These are phyloP conservation scores for Sciaenops ocellatus DNA, from an alignment of 2,797 vertebrate species.

Conservation along the genomic window DNA sequence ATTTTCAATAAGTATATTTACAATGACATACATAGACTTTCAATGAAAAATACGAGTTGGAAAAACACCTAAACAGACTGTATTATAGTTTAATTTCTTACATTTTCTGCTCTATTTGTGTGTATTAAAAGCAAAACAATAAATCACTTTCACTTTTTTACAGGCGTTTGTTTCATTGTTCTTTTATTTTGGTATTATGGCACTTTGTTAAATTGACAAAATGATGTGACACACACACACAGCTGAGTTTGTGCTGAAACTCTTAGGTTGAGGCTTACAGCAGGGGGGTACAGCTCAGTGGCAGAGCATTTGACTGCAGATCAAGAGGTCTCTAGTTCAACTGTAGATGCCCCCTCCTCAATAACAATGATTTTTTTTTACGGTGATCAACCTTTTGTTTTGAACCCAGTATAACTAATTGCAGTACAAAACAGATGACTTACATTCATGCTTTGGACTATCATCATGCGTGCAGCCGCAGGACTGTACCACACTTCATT, in stretches of 20 bases:
- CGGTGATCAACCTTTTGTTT: background rate
- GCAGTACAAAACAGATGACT: background rate
- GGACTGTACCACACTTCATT: conserved; percentile 26
- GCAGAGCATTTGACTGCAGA: conserved; percentile 75
- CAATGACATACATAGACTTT: background rate
- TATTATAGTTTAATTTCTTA: background rate
- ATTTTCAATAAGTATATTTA: background rate
- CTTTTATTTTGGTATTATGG: background rate
- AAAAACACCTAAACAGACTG: background rate
- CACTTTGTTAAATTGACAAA: too few relatives aligned
- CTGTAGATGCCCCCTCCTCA: conserved; percentile 62
- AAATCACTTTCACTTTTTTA: background rate
- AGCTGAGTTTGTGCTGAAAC: too few relatives aligned
- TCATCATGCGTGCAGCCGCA: conserved; percentile 12
- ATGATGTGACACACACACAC: too few relatives aligned
- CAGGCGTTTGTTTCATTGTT: background rate
- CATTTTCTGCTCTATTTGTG: background rate
- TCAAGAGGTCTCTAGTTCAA: conserved; percentile 72
- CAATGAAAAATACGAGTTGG: background rate
- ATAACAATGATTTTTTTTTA: fast-evolving
- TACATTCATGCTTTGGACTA: background rate
- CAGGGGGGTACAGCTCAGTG: conserved; percentile 71
- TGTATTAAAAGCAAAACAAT: background rate
- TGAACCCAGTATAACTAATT: background rate
- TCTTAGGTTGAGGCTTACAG: too few relatives aligned